Evolutionary conservation across 1,140 invertebrate genomes (phyloP), one percentile per base, ranked within the genome.

Genomic region (Coenobita brevimanus): DNA sequence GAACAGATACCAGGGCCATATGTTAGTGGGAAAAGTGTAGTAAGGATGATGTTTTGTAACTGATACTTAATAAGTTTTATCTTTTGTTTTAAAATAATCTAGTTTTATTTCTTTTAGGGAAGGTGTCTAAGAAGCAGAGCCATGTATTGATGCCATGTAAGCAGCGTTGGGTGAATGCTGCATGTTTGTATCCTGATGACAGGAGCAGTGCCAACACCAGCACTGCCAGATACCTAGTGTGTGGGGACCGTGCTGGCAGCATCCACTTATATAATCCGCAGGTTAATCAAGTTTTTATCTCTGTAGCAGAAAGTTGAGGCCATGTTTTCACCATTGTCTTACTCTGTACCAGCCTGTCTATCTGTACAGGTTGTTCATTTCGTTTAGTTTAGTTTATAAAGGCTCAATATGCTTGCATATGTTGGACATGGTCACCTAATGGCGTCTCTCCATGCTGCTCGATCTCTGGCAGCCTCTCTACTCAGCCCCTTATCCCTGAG

Each of bases 181-280:
- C 78, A 30, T 87, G 78, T 57, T 13, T 64, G n/a, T 33, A 24
- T 17, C 30, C 69, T 24, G 43, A 15, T 43, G 17, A 78, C 6
- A 15, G 13, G 21, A 41, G 6, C 15, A 78, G 15, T 78, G 15
- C 21, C n/a, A 21, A 15, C 24, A 33, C 21, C 8, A 13, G 24
- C 17, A 36, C 73, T 2, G 4, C 6, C 3, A 21, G 38, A 8
- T 17, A 60, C 30, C 84, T 87, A 1, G 27, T 87, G 13, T 87
- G 84, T 60, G 84, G 84, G 6, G 84, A 87, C 64, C 60, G 84
- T 15, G 84, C 84, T n/a, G 84, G 84, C 15, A 87, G 84, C 33
- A 60, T 87, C 41, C 84, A 87, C 64, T 50, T 87, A 17, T 87
- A 87, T 60, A 24, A 17, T 30, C 27, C 30, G n/a, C 24, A 71